These are phyloP conservation scores for Acanthopleura granulata DNA, from an alignment of 2,888 invertebrate genomes.

Conservation along the genomic window DNA sequence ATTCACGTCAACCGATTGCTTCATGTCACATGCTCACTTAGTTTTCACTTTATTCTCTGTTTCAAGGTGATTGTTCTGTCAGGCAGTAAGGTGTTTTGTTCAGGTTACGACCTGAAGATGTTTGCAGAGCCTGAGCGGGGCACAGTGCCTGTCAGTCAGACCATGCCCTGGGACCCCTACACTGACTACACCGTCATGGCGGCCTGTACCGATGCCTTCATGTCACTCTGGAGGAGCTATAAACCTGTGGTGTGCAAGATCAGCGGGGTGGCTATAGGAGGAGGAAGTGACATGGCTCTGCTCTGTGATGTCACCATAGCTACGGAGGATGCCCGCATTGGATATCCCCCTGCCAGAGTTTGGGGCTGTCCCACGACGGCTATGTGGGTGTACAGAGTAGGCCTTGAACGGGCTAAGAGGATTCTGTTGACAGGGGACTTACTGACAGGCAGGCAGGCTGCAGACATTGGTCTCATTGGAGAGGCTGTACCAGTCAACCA, in stretches of 20 bases:
- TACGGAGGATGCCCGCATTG: conserved; percentile 41
- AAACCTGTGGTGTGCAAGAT: conserved; percentile 41
- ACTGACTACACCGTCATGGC: conserved; percentile 38
- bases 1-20: too few species aligned
- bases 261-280: conserved; percentile 38
- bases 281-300: conserved; percentile 44
- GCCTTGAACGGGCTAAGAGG: conserved; percentile 39
- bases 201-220: conserved; percentile 33
- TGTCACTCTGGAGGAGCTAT: conserved; percentile 40
- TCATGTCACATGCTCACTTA: too few species aligned
- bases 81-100: conserved; percentile 38
- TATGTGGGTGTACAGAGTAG: conserved; percentile 39
- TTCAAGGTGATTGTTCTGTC: conserved; percentile 33
- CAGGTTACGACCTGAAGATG: conserved; percentile 41
- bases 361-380: conserved; percentile 48
- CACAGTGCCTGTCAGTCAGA: conserved; percentile 29
- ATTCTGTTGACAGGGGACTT: conserved; percentile 40
- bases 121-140: conserved; percentile 37
- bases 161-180: conserved; percentile 48
- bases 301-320: conserved; percentile 39
- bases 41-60: background rate
- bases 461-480: conserved; percentile 38
- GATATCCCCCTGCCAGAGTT: conserved; percentile 41
- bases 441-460: conserved; percentile 34
- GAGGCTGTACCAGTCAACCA: conserved; percentile 32